Conservation (phyloP, 2,797 vertebrate species). For the Thripadectes ignobilis region DNA sequence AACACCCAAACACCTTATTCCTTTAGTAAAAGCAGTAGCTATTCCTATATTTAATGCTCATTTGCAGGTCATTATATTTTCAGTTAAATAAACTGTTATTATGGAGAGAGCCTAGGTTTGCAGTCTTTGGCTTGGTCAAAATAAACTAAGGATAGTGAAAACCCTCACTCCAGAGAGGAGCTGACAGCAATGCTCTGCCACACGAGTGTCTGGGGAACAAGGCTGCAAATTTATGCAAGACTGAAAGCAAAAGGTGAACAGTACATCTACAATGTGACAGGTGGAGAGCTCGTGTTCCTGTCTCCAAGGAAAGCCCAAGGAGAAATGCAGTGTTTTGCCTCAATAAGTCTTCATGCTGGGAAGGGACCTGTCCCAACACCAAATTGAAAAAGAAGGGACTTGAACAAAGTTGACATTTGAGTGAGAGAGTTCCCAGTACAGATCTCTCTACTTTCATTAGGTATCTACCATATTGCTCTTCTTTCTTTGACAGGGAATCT, state of each 20-base stretch:
- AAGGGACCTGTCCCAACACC: neutral
- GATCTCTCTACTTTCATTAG: neutral
- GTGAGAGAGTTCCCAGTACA: neutral
- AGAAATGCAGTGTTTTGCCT: accelerated
- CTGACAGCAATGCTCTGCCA: neutral
- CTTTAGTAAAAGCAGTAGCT: neutral
- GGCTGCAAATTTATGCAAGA: neutral
- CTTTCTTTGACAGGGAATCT: neutral
- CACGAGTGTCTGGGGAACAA: neutral
- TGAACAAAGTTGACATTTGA: neutral
- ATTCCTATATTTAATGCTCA: neutral
- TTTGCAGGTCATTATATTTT: neutral
- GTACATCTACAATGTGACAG: accelerated
- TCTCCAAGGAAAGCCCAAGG: neutral
- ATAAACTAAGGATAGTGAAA: neutral
- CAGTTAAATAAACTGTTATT: neutral
- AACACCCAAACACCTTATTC: neutral
- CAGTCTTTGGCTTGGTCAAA: neutral
- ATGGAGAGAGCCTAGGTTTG: neutral
- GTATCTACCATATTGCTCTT: neutral
- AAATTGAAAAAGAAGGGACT: neutral
- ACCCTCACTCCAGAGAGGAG: neutral
- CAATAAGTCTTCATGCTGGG: accelerated
- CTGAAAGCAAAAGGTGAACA: neutral
- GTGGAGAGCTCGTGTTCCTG: neutral